These are phyloP conservation scores for Peromyscus eremicus DNA, from an alignment of 2,797 vertebrate species.

Conservation along the genomic window DNA sequence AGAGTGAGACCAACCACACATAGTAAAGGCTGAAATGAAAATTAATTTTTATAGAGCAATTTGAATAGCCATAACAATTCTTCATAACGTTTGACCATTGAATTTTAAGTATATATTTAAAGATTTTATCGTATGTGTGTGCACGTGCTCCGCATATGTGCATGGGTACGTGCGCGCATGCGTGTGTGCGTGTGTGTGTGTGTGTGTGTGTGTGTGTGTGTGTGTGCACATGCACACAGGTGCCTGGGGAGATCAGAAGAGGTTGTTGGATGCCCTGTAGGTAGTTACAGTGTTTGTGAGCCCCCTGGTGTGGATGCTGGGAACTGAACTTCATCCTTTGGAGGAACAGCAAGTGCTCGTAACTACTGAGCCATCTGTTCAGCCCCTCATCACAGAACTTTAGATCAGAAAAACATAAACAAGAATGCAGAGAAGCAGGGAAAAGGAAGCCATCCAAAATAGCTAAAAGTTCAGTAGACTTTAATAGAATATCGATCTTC, in stretches of 20 bases:
- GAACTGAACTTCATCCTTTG: background rate
- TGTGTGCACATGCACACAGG: background rate
- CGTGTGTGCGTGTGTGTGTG: too few species aligned
- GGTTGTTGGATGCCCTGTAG: too few species aligned
- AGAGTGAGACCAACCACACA: background rate
- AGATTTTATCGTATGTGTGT: background rate
- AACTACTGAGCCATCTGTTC: background rate
- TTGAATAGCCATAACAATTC: slow-evolving; percentile 24
- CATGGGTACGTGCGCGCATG: background rate
- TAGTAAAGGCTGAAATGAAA: background rate
- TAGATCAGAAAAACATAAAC: background rate
- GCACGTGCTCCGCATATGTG: background rate
- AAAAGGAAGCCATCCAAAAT: background rate
- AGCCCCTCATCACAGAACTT: background rate
- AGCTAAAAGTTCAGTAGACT: background rate
- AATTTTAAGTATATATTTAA: slow-evolving; percentile 1
- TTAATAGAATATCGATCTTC: background rate
- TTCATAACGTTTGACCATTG: background rate
- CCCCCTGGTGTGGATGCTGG: background rate
- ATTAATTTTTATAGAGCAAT: background rate
- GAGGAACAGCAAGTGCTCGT: background rate
- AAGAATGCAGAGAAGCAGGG: background rate
- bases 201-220: too few species aligned
- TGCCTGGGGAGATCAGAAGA: background rate
- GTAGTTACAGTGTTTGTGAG: background rate